These are phyloP conservation scores for Apotomis betuletana DNA, from an alignment of 2,888 invertebrate genomes.

Conservation along the genomic window DNA sequence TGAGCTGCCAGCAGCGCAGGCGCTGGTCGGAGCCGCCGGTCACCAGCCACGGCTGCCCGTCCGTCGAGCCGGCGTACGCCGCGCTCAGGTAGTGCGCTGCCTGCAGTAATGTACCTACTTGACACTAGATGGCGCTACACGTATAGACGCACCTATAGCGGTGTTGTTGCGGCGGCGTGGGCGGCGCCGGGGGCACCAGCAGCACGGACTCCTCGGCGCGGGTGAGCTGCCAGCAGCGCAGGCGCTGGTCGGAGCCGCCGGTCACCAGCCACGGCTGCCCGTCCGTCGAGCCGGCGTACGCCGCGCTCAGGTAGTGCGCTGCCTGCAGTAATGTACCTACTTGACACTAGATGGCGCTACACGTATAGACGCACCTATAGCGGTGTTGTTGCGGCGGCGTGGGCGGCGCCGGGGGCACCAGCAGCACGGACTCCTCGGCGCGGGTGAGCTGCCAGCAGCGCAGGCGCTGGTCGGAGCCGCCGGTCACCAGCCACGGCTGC, in stretches of 20 bases:
- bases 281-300: constrained; percentile 88
- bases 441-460: constrained; percentile 94
- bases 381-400: constrained; percentile 81
- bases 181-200: constrained; percentile 84
- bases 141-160: constrained; percentile 37
- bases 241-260: constrained; percentile 95
- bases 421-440: constrained; percentile 91
- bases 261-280: constrained; percentile 89
- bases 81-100: constrained; percentile 88
- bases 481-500: constrained; percentile 89
- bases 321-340: constrained; percentile 62
- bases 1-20: constrained; percentile 94
- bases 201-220: constrained; percentile 91
- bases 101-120: constrained; percentile 53
- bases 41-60: constrained; percentile 88
- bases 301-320: constrained; percentile 89
- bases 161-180: constrained; percentile 82
- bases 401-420: constrained; percentile 84
- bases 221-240: constrained; percentile 95
- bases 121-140: no score
- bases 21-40: constrained; percentile 96
- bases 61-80: constrained; percentile 89
- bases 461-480: constrained; percentile 95
- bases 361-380: constrained; percentile 6
- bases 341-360: no score